Conservation (phyloP, 2,113 vertebrate genomes). For the Neofelis nebulosa region DNA sequence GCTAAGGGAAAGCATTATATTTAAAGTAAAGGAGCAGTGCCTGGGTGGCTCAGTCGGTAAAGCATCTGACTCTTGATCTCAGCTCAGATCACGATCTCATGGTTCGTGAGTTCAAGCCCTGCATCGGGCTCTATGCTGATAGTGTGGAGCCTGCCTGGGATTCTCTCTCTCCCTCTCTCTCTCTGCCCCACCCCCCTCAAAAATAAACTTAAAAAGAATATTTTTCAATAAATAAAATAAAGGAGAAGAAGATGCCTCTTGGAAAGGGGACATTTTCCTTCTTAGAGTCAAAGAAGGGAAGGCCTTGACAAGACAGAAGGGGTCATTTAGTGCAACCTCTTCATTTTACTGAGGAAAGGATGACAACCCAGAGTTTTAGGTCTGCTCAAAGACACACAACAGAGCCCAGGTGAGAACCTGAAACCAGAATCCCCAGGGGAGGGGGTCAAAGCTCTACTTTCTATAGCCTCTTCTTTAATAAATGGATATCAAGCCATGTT, state of each 20-base stretch:
- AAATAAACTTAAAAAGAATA: no score
- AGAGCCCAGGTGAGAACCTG: not conserved
- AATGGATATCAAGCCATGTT: no score
- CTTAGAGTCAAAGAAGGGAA: not conserved
- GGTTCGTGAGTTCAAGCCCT: no score
- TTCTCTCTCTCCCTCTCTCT: no score
- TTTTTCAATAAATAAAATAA: no score
- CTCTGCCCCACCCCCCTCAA: no score
- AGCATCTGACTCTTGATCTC: no score
- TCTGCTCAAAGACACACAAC: not conserved
- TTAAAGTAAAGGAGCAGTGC: not conserved
- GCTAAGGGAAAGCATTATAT: not conserved
- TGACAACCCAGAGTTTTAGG: not conserved
- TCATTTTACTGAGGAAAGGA: not conserved
- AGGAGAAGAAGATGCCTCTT: not conserved
- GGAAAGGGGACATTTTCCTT: not conserved
- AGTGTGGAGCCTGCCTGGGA: no score
- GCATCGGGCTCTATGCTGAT: no score
- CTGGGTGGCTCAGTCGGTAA: no score
- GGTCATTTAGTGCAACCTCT: not conserved
- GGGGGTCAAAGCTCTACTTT: rapidly evolving
- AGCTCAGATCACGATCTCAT: no score
- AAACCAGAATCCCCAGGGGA: not conserved
- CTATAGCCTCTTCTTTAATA: not conserved
- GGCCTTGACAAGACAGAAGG: not conserved